These are phyloP conservation scores for Lepidurus packardi DNA, from an alignment of 1,140 invertebrate species.

Conservation along the genomic window DNA sequence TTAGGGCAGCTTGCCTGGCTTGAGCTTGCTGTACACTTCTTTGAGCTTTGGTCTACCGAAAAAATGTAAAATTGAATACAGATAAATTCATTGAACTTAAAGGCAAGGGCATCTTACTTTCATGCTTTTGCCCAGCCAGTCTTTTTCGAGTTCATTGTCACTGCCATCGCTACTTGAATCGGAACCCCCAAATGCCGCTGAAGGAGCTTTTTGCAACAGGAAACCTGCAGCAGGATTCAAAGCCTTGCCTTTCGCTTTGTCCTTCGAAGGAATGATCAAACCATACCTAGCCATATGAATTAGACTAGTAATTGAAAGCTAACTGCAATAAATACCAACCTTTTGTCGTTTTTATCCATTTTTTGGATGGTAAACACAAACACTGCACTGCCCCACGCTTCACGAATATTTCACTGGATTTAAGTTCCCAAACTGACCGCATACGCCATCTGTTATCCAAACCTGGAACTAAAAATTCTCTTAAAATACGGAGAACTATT, in stretches of 20 bases:
- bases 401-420: background rate
- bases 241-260: slow-evolving; percentile 23
- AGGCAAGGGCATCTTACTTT: slow-evolving; percentile 24
- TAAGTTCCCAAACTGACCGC: background rate
- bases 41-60: slow-evolving; percentile 27
- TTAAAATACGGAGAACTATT: no score
- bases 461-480: no score
- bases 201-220: background rate
- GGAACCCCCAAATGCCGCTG: slow-evolving; percentile 32
- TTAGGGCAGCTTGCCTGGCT: slow-evolving; percentile 55
- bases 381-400: background rate
- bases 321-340: background rate
- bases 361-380: background rate
- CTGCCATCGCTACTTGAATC: slow-evolving; percentile 36
- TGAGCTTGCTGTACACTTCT: slow-evolving; percentile 47
- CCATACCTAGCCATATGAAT: slow-evolving; percentile 35
- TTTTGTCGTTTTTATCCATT: slow-evolving; percentile 5
- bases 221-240: slow-evolving; percentile 13
- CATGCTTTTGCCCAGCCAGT: slow-evolving; percentile 35
- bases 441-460: background rate
- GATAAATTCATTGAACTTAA: background rate
- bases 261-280: slow-evolving; percentile 36
- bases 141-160: slow-evolving; percentile 32
- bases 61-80: background rate
- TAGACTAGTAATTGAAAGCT: background rate